Evolutionary conservation across 1,140 invertebrate genomes (phyloP).

Genomic region (Vanessa tameamea): DNA sequence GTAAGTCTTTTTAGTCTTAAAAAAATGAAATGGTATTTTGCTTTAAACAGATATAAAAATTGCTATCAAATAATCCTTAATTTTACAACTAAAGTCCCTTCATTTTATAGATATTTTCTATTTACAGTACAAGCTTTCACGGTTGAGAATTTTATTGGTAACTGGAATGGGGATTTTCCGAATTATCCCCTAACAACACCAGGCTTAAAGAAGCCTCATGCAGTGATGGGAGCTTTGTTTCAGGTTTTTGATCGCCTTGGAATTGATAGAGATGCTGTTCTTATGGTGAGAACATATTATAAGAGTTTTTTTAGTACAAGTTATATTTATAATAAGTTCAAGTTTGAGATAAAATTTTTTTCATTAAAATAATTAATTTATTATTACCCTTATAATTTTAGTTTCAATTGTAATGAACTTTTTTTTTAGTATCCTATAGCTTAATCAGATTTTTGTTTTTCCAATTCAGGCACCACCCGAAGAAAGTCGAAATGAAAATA

Average conservation of each 20-base stretch:
- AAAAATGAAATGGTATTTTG: not conserved
- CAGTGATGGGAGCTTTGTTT: slow-evolving; percentile 56
- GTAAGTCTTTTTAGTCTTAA: too few relatives aligned
- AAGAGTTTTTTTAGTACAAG: too few relatives aligned
- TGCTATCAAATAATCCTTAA: too few relatives aligned
- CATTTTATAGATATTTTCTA: too few relatives aligned
- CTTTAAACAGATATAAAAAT: not conserved
- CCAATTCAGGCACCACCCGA: slow-evolving; percentile 57
- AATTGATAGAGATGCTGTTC: slow-evolving; percentile 58
- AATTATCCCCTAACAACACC: slow-evolving; percentile 48
- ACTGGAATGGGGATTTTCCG: slow-evolving; percentile 63
- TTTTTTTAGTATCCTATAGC: too few relatives aligned
- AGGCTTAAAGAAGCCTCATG: slow-evolving; percentile 58
- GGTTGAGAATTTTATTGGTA: slow-evolving; percentile 54
- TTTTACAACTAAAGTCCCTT: too few relatives aligned
- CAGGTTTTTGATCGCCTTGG: slow-evolving; percentile 59
- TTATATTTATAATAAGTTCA: too few relatives aligned
- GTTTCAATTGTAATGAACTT: too few relatives aligned
- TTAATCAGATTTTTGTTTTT: slow-evolving; percentile 9
- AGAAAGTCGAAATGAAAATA: slow-evolving; percentile 56
- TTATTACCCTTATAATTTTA: too few relatives aligned
- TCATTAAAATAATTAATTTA: too few relatives aligned
- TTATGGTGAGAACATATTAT: slow-evolving; percentile 39
- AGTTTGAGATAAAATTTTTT: too few relatives aligned
- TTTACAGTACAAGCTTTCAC: slow-evolving; percentile 45